Conservation (phyloP, 92 coral and sea anemone genomes). For the Siderastrea siderea region DNA sequence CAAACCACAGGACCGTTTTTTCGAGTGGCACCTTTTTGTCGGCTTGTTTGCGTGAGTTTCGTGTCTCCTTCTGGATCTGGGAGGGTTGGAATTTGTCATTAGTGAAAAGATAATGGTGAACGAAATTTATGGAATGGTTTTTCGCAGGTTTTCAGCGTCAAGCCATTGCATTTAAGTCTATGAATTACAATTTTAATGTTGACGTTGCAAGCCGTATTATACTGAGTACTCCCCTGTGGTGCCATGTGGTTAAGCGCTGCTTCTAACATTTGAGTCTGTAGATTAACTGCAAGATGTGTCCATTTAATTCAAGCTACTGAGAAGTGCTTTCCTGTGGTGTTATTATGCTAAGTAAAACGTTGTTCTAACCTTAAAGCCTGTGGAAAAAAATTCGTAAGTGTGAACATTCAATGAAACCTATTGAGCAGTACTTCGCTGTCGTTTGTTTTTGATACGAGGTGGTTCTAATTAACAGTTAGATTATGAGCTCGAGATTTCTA, state of each 20-base stretch:
- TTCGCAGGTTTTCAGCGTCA: too few species aligned
- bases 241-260: too few species aligned
- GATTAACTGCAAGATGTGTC: not conserved
- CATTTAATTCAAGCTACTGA: not conserved
- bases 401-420: not conserved
- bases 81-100: slow-evolving; percentile 10
- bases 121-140: not conserved
- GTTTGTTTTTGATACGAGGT: too few species aligned
- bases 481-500: too few species aligned
- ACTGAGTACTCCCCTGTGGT: too few species aligned
- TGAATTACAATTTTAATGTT: too few species aligned
- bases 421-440: too few species aligned
- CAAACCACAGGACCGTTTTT: too few species aligned
- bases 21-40: not conserved
- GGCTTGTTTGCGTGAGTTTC: slow-evolving; percentile 10
- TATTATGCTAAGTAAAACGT: not conserved
- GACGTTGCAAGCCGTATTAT: too few species aligned
- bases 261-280: not conserved
- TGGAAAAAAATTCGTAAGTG: not conserved
- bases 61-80: slow-evolving; percentile 26
- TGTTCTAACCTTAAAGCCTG: not conserved
- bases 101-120: not conserved
- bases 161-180: too few species aligned
- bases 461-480: too few species aligned
- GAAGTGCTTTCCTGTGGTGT: not conserved